phyloP scores from a whole-genome alignment of 2,888 invertebrate species.

The Phyllotreta striolata region DNA sequence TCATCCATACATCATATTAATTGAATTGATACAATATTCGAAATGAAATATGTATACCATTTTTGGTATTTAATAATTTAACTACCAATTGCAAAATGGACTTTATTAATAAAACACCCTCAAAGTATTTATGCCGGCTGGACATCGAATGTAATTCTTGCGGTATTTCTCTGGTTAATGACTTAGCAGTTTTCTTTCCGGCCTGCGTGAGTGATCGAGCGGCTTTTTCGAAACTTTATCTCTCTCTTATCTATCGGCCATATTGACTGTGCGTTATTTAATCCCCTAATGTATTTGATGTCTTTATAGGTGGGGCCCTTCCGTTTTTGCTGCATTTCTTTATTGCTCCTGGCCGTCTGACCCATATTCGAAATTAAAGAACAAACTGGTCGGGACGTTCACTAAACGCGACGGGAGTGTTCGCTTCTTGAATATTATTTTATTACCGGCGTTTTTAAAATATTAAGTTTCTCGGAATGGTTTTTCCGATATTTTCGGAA shows the following conservation, averaged over 20 bases:
- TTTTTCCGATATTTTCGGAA: background rate
- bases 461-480: too few species aligned
- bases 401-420: too few species aligned
- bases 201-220: conserved; percentile 19
- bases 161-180: background rate
- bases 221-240: conserved; percentile 9
- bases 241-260: conserved; percentile 21
- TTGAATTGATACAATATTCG: too few species aligned
- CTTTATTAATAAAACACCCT: too few species aligned
- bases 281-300: conserved; percentile 35
- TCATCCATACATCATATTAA: too few species aligned
- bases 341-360: conserved; percentile 24
- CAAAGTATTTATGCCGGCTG: too few species aligned
- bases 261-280: conserved; percentile 28
- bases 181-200: conserved; percentile 19
- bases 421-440: too few species aligned
- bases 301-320: conserved; percentile 28
- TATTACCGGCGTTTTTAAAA: too few species aligned
- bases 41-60: too few species aligned
- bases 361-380: conserved; percentile 26
- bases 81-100: too few species aligned
- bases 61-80: too few species aligned
- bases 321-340: conserved; percentile 28
- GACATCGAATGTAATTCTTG: too few species aligned
- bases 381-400: background rate